These are phyloP conservation scores for Crocodylus rhombifer DNA, from an alignment of 2,797 vertebrate genomes.

Conservation along the genomic window DNA sequence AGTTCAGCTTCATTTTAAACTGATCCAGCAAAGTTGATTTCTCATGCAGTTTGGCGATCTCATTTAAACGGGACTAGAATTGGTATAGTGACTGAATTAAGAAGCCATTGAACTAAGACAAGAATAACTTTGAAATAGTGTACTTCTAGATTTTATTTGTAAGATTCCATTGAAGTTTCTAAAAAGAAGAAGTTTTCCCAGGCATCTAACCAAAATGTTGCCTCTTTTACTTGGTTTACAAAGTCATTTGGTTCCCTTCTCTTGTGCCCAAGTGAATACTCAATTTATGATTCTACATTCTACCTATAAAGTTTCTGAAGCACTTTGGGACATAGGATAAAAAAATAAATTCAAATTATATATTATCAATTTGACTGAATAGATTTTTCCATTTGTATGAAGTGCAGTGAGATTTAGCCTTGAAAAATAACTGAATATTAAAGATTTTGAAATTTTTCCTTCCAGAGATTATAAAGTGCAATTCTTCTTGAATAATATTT, in stretches of 20 bases:
- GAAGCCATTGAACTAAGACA: not conserved
- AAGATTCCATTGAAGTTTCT: not conserved
- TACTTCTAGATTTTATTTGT: not conserved
- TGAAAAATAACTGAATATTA: not conserved
- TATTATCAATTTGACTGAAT: not conserved
- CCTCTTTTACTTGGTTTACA: not conserved
- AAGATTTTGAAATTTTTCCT: not conserved
- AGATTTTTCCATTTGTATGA: not conserved
- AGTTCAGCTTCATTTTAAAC: not conserved
- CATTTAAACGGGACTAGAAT: not conserved
- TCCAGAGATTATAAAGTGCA: not conserved
- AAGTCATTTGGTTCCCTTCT: not conserved
- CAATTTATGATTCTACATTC: not conserved
- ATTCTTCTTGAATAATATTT: not conserved
- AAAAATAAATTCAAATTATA: not conserved
- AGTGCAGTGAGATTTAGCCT: not conserved
- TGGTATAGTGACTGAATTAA: not conserved
- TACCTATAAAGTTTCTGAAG: not conserved
- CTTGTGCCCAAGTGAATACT: not conserved
- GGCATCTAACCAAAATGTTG: too few species aligned
- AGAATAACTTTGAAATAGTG: not conserved
- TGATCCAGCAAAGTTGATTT: not conserved
- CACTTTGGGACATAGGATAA: not conserved
- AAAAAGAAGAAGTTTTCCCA: not conserved
- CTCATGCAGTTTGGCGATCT: not conserved